Evolutionary conservation across 2,888 invertebrate genomes (phyloP), one percentile per base, ranked within the genome.

Genomic region (Acleris sparsana): DNA sequence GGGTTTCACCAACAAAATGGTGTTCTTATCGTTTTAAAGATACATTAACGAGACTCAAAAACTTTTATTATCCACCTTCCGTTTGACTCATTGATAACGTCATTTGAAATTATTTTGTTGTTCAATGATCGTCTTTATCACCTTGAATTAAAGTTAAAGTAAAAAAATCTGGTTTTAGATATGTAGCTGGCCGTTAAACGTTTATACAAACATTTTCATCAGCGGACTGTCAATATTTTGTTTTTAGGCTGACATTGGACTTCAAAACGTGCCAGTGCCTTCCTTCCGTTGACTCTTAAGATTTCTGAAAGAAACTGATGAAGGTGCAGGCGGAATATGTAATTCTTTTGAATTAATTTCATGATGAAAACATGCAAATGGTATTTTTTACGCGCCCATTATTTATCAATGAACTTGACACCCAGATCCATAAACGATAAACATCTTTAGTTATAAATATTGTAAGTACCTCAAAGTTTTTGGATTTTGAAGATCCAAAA

Each of bases 21-120:
- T 46, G 55, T 29, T 29, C 22, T 25, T 53, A 20, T 17, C 33
- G 25, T 49, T 49, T 51, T 43, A 44, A 33, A 55, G 18, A 18
- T 3, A 49, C 51, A 29, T 11, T 33, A 55, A 9, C 49, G 6
- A 43, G 25, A 63, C 49, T 20, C 18, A 33, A 56, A 60, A 62
- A 62, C 18, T 48, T 39, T 17, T 61, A 57, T 61, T 52, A 55
- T 9, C 39, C 39, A 39, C 55, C 33, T 64, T 75, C 51, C 68
- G 64, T 71, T 74, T 83, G 81, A 81, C 69, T 82, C 82, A 82
- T 69, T 71, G 75, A 78, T 80, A 80, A 73, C 78, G 79, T 79
- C 78, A 81, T 73, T 62, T 11, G 51, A 29, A 52, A 11, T 55
- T 33, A 39, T 61, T 52, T 53, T 46, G 56, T 49, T 52, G n/a